phyloP scores from a whole-genome alignment of 2,888 invertebrate species.

The Dryococelus australis region DNA sequence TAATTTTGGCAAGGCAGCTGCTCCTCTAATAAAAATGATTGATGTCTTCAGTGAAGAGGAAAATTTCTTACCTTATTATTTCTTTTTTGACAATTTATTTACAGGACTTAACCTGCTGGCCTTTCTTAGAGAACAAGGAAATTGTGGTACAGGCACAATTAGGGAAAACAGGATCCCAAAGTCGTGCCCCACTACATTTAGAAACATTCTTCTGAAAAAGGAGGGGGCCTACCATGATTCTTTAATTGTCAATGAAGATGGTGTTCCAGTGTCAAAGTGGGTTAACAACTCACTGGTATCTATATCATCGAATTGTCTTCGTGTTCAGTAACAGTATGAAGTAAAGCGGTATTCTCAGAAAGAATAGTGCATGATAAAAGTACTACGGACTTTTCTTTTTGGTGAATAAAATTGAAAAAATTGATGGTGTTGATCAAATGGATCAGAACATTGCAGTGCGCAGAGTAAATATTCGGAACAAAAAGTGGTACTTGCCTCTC shows the following conservation, averaged over 20 bases:
- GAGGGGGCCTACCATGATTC: not conserved
- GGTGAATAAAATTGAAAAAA: not conserved
- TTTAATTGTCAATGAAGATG: not conserved
- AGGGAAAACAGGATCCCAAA: no score
- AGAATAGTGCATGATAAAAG: not conserved
- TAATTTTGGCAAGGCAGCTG: slow-evolving; percentile 42
- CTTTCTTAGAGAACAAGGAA: not conserved
- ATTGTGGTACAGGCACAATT: not conserved
- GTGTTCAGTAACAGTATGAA: not conserved
- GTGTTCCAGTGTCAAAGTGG: no score
- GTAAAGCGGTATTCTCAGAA: not conserved
- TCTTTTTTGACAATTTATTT: slow-evolving; percentile 51
- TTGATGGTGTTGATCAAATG: not conserved
- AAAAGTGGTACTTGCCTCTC: not conserved
- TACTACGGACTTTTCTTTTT: not conserved
- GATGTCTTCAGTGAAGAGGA: slow-evolving; percentile 43
- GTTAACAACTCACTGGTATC: slow-evolving; percentile 18
- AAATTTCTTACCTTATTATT: slow-evolving; percentile 43
- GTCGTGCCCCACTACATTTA: not conserved
- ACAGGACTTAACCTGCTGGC: not conserved
- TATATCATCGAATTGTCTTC: not conserved
- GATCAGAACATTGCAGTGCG: no score
- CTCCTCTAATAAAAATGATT: slow-evolving; percentile 39
- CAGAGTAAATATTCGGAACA: no score
- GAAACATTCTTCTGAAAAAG: not conserved